These are phyloP conservation scores for Toxostoma redivivum DNA, from an alignment of 2,113 vertebrate genomes.

Conservation along the genomic window DNA sequence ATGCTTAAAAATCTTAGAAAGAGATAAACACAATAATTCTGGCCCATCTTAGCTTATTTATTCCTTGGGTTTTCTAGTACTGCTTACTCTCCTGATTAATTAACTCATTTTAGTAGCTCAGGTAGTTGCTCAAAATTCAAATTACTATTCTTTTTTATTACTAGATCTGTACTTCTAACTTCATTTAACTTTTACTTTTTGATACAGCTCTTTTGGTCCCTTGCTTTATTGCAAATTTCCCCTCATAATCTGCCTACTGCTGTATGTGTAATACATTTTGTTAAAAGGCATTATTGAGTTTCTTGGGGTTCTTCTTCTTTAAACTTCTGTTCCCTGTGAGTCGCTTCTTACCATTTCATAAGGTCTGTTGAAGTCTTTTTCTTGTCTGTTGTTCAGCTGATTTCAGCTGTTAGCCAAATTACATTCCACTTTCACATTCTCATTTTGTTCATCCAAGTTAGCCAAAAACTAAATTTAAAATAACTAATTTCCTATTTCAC, in stretches of 20 bases:
- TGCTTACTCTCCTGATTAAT: neutral
- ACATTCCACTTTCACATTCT: neutral
- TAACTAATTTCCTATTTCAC: neutral
- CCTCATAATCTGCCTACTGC: neutral
- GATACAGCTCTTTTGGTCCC: neutral
- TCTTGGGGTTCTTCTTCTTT: neutral
- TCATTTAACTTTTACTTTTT: neutral
- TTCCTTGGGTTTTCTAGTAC: neutral
- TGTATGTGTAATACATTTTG: neutral
- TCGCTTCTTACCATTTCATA: neutral
- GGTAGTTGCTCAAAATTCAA: neutral
- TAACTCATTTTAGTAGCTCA: neutral
- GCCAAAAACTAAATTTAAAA: neutral
- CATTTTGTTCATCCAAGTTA: neutral
- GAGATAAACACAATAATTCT: neutral
- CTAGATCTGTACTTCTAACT: neutral
- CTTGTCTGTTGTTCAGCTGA: neutral
- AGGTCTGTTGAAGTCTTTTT: neutral
- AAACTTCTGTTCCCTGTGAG: neutral
- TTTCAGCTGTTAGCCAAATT: slow-evolving; percentile 15
- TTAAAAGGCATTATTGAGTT: neutral
- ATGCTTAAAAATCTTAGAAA: neutral
- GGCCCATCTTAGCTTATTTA: neutral
- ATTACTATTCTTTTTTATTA: neutral
- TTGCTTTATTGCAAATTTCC: neutral